Evolutionary conservation across 1,140 invertebrate genomes (phyloP), one percentile per base, ranked within the genome.

Genomic region (Drosophila miranda): DNA sequence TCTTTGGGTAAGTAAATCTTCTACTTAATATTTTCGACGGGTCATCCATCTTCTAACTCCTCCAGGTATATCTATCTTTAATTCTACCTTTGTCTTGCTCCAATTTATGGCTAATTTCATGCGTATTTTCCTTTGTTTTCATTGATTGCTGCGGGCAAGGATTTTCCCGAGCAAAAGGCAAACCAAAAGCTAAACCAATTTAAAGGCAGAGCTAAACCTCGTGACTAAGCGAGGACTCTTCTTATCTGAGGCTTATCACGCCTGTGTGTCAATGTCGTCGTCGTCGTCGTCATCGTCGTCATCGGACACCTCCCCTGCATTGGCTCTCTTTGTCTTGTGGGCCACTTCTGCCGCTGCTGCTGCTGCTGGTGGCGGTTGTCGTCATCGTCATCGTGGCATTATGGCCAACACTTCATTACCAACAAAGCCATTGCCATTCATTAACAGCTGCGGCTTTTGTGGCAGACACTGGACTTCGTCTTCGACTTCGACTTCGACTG

Each of bases 341-440:
- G 30, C 30, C 30, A 30, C 30, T 30, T 30, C 30, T 30, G 42
- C 34, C 23, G 50, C 42, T 38, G 21, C 11, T 28, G 6, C 28
- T 43, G 54, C 50, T 43, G 62, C 38, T 50, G 30, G 21, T 43
- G 49, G 41, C 41, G 21, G 26, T 21, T 38, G 58, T 69, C 51
- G 63, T 63, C 55, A 50, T 57, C 67, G 64, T 30, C 66, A 49
- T 52, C 49, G 44, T 41, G 49, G 74, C 74, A 86, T 86, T 87
- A 87, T 78, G 74, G 82, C 78, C 82, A 87, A 87, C 82, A 86
- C 82, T 87, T 80, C 78, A 87, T 86, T 75, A 82, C 70, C 74
- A 81, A 75, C 82, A 87, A 86, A 80, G 76, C 81, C 75, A 75
- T 78, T 78, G 81, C 81, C 78, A 82, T 87, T 87, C 82, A 87